phyloP scores from a whole-genome alignment of 2,113 vertebrate genomes.

The Pseudorectes ferrugineus region DNA sequence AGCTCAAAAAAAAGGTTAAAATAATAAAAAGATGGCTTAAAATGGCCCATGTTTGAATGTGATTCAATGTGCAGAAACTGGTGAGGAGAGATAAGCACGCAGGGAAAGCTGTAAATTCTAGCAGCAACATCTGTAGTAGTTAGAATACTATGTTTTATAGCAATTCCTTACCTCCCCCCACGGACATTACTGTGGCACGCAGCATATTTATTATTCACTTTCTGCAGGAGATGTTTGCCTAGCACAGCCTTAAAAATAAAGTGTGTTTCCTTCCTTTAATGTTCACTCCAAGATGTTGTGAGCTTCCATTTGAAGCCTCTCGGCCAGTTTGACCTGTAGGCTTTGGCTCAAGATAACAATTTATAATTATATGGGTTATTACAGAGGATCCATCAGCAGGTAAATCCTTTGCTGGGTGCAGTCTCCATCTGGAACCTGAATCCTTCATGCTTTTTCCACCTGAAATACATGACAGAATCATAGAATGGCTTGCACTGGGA shows the following conservation, averaged over 20 bases:
- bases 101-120: slow-evolving; percentile 67
- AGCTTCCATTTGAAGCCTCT: slow-evolving; percentile 3
- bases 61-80: slow-evolving; percentile 69
- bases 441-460: background rate
- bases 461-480: background rate
- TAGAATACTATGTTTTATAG: slow-evolving; percentile 67
- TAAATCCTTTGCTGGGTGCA: background rate
- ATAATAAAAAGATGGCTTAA: slow-evolving; percentile 67
- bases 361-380: background rate
- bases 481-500: background rate
- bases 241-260: slow-evolving; percentile 56
- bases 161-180: slow-evolving; percentile 55
- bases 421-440: background rate
- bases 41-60: slow-evolving; percentile 57
- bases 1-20: slow-evolving; percentile 60
- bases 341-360: background rate
- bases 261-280: slow-evolving; percentile 13
- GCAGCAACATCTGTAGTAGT: slow-evolving; percentile 71
- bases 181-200: slow-evolving; percentile 40
- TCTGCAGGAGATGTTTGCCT: slow-evolving; percentile 59
- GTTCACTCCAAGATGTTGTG: slow-evolving; percentile 26
- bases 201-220: slow-evolving; percentile 68
- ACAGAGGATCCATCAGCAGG: background rate
- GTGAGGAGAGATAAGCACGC: slow-evolving; percentile 67
- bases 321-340: background rate